Evolutionary conservation across 2,113 vertebrate species (phyloP).

Genomic region (Solea senegalensis): DNA sequence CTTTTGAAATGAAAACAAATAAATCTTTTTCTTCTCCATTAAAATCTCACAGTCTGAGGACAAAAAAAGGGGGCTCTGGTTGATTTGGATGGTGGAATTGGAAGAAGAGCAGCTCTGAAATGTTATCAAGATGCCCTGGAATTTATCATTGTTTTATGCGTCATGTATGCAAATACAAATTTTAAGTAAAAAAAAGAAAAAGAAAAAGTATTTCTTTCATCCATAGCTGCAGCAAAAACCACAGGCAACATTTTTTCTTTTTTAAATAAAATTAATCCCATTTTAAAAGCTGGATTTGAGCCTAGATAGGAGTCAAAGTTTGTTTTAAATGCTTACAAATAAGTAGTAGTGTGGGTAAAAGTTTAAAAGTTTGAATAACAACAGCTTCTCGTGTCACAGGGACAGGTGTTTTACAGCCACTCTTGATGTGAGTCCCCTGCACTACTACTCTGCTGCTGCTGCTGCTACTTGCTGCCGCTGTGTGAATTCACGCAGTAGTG

Average conservation of each 20-base stretch:
- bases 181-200: too few relatives aligned
- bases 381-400: background rate
- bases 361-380: background rate
- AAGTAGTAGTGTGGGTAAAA: too few relatives aligned
- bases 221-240: constrained; percentile 19
- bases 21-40: too few relatives aligned
- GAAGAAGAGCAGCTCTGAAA: constrained; percentile 45
- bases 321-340: too few relatives aligned
- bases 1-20: too few relatives aligned
- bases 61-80: constrained; percentile 10
- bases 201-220: constrained; percentile 28
- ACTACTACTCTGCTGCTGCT: background rate
- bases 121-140: constrained; percentile 48
- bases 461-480: constrained; percentile 81
- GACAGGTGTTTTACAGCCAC: constrained; percentile 73
- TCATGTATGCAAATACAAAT: constrained; percentile 8
- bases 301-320: too few relatives aligned
- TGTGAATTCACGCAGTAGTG: constrained; percentile 81
- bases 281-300: too few relatives aligned
- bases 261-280: too few relatives aligned
- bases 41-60: too few relatives aligned
- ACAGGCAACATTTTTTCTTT: background rate
- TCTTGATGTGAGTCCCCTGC: constrained; percentile 28
- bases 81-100: constrained; percentile 61
- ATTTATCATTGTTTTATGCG: constrained; percentile 42